phyloP scores from a whole-genome alignment of 2,113 vertebrate species.

The Sphaerodactylus townsendi region DNA sequence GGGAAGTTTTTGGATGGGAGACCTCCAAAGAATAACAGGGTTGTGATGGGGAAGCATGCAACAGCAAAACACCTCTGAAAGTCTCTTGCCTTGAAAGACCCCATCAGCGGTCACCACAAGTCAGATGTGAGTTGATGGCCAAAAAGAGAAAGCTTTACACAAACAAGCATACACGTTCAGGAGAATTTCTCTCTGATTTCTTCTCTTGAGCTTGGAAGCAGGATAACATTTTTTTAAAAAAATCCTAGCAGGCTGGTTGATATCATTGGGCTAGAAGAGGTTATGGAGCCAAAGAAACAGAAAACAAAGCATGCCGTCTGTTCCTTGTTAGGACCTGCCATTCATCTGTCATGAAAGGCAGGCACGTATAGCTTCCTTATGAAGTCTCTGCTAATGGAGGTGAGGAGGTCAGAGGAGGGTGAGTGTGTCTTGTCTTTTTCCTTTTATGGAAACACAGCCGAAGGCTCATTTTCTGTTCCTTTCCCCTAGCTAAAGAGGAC shows the following conservation, averaged over 20 bases:
- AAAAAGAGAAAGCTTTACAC: too few species aligned
- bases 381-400: conserved; percentile 39
- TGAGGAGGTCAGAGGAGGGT: conserved; percentile 51
- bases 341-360: conserved; percentile 3
- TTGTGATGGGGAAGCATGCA: too few species aligned
- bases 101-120: too few species aligned
- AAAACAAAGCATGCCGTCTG: conserved; percentile 16
- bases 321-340: conserved; percentile 32
- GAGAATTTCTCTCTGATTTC: neutral
- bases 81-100: too few species aligned
- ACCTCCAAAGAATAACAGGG: too few species aligned
- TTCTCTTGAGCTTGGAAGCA: neutral
- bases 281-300: neutral
- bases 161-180: neutral
- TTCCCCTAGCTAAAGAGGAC: conserved; percentile 48
- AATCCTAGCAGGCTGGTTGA: neutral
- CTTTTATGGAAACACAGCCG: conserved; percentile 51
- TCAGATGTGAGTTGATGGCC: too few species aligned
- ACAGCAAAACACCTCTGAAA: too few species aligned
- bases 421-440: conserved; percentile 38
- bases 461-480: conserved; percentile 51
- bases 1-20: too few species aligned
- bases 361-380: conserved; percentile 46
- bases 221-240: conserved; percentile 8
- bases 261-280: conserved; percentile 15